Evolutionary conservation across 2,113 vertebrate species (phyloP).

Genomic region (human): GRCh38 chr14:88482501-88483000

Average conservation of each 20-base stretch:
- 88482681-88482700: not conserved
- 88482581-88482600: too few relatives aligned
- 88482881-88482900: not conserved
- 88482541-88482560: too few relatives aligned
- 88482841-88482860: fast-evolving
- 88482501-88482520: too few relatives aligned
- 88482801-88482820: not conserved
- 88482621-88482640: too few relatives aligned
- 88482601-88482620: too few relatives aligned
- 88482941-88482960: fast-evolving
- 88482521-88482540: too few relatives aligned
- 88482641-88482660: not conserved
- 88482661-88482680: not conserved
- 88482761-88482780: not conserved
- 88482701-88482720: not conserved
- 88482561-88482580: too few relatives aligned
- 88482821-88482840: not conserved
- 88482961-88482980: too few relatives aligned
- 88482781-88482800: fast-evolving
- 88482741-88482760: not conserved
- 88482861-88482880: fast-evolving
- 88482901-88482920: not conserved
- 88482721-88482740: not conserved
- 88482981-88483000: fast-evolving
- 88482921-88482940: not conserved